Evolutionary conservation across 2,113 vertebrate species (phyloP), one percentile per base, ranked within the genome.

Genomic region (Speoplatyrhinus poulsoni): DNA sequence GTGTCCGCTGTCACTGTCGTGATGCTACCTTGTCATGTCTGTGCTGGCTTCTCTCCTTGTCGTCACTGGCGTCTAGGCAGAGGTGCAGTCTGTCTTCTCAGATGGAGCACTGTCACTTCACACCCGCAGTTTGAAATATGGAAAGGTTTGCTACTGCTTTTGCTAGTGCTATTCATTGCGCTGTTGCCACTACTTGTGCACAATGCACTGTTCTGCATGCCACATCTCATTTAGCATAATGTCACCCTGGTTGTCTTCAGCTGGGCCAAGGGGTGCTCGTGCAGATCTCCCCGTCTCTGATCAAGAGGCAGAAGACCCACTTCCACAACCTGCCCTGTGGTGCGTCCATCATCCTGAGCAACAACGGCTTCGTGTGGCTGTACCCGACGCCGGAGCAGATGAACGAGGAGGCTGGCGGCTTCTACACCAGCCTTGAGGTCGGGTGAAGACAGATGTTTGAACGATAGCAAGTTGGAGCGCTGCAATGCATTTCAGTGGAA

Each of bases 281-380:
- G 12, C 95, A 95, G 83, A 93, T 98, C 1, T 97, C 98, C 0
- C 98, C 98, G 0, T 98, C 97, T 16, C 88, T 99, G 4, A 94
- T 99, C 75, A 98, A 97, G 73, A 94, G 96, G 50, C 96, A 98
- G 84, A 99, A 99, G 88, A 97, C 96, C 15, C 97, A 98, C 76
- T 99, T 99, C 87, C 97, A 99, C 3, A 96, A 98, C 79, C 82
- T 99, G 72, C 94, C 95, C 0, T 99, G 96, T 6, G 98, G 97
- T 1, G 95, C 96, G 0, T 99, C 97, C 0, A 81, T 99, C 68
- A 99, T 99, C 69, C 92, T 99, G 0, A 96, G 96, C 0, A 99
- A 98, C 90, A 99, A 99, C 0, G 97, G 97, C 26, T 99, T 93
- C 75, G 92, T 99, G 82, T 99, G 98, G 98, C 92, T 99, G 72